Evolutionary conservation across 2,797 vertebrate genomes (phyloP).

Genomic region (Sus cebifrons): DNA sequence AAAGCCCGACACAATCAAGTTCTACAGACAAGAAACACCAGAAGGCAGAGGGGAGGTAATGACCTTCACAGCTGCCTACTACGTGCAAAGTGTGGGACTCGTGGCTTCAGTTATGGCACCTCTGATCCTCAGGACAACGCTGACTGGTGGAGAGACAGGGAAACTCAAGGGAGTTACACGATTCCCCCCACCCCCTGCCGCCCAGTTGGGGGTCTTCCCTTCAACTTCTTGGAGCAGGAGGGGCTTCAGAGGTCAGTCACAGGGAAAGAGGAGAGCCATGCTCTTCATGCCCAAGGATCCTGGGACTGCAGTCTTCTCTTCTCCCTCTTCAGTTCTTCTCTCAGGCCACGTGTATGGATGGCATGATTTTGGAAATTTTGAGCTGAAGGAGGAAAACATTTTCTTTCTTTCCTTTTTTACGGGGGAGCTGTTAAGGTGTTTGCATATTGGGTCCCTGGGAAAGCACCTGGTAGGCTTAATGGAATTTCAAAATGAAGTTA

Average conservation of each 20-base stretch:
- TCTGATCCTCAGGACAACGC: background rate
- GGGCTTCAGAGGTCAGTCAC: background rate
- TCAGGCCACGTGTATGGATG: background rate
- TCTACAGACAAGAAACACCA: constrained; percentile 47
- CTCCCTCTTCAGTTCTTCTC: background rate
- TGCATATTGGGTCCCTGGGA: constrained; percentile 27
- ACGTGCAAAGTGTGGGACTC: accelerated
- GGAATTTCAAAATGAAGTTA: constrained; percentile 32
- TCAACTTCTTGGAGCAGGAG: background rate
- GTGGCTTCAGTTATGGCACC: background rate
- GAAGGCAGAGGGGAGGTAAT: background rate
- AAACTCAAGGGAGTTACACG: background rate
- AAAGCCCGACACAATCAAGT: constrained; percentile 3
- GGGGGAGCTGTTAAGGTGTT: background rate
- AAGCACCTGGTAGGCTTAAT: background rate
- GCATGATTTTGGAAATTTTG: constrained; percentile 18
- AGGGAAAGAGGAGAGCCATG: background rate
- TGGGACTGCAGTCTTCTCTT: background rate
- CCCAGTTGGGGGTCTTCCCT: background rate
- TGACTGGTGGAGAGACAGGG: background rate
- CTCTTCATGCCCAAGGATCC: background rate
- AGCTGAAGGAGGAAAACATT: constrained; percentile 27
- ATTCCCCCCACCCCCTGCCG: background rate
- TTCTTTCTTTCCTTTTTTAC: background rate
- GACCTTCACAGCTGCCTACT: background rate